Conservation (phyloP, 1,140 invertebrate genomes). For the Zaprionus nigranus region DNA sequence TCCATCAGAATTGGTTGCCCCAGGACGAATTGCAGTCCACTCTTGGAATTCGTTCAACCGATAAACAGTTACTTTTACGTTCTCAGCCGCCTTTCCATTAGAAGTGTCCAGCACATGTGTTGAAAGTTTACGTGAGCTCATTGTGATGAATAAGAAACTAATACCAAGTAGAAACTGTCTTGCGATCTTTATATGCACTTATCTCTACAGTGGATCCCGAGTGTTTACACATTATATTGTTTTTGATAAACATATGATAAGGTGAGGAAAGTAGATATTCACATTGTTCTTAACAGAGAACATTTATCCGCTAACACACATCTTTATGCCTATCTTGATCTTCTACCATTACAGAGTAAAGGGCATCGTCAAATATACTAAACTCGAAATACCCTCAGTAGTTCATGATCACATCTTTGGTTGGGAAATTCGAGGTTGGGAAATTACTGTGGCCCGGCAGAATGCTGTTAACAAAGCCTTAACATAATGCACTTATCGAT, state of each 20-base stretch:
- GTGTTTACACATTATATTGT: slow-evolving; percentile 18
- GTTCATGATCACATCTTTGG: too few species aligned
- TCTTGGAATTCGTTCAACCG: slow-evolving; percentile 81
- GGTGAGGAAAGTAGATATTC: not conserved
- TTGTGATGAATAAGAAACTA: slow-evolving; percentile 69
- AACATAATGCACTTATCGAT: slow-evolving; percentile 28
- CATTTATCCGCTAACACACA: too few species aligned
- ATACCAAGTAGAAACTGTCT: not conserved
- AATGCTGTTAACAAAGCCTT: slow-evolving; percentile 1
- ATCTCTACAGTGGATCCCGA: slow-evolving; percentile 1
- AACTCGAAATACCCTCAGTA: not conserved
- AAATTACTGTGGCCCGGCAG: not conserved
- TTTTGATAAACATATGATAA: slow-evolving; percentile 5
- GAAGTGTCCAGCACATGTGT: slow-evolving; percentile 89
- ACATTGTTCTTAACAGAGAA: not conserved
- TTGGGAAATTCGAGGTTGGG: not conserved
- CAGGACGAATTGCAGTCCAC: slow-evolving; percentile 86
- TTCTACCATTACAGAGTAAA: too few species aligned
- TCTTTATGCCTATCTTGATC: too few species aligned
- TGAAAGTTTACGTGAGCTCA: slow-evolving; percentile 82
- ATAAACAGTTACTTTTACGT: slow-evolving; percentile 88
- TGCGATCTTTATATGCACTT: slow-evolving; percentile 5
- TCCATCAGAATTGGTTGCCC: slow-evolving; percentile 88
- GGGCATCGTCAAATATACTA: too few species aligned
- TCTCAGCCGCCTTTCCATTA: slow-evolving; percentile 87